Percentiles rank a stretch among this genome's conserved stretches.
These are phyloP conservation scores for Onthophagus taurus DNA, from an alignment of 1,140 invertebrate species.

Conservation along the genomic window DNA sequence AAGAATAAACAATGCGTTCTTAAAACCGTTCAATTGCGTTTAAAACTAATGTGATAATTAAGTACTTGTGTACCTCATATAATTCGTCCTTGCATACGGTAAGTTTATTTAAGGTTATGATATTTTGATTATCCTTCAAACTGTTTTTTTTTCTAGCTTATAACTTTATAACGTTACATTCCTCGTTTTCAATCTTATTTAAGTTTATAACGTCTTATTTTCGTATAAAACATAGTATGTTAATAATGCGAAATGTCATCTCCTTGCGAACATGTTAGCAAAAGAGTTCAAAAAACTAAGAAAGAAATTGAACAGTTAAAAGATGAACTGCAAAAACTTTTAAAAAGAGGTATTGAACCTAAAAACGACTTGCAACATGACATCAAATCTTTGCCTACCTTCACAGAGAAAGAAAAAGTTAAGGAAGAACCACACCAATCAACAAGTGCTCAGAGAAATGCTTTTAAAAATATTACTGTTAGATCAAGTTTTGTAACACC, in stretches of 20 bases:
- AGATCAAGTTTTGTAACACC: constrained; percentile 1
- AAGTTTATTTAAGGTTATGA: background rate
- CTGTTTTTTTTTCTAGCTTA: too few species aligned
- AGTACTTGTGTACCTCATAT: too few species aligned
- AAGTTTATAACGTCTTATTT: too few species aligned
- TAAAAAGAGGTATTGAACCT: constrained; percentile 16
- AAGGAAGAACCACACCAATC: background rate
- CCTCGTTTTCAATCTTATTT: too few species aligned
- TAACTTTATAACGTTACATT: too few species aligned
- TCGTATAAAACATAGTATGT: too few species aligned
- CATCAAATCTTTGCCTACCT: background rate
- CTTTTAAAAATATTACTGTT: background rate
- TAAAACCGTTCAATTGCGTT: too few species aligned
- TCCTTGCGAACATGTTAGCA: constrained; percentile 12
- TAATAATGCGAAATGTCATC: too few species aligned
- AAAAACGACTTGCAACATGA: constrained; percentile 1
- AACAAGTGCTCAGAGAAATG: constrained; percentile 4
- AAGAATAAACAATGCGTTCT: too few species aligned
- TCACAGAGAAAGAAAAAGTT: background rate
- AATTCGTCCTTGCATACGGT: too few species aligned
- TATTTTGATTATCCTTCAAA: too few species aligned
- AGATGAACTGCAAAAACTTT: constrained; percentile 18
- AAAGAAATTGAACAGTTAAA: constrained; percentile 21
- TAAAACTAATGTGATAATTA: too few species aligned
- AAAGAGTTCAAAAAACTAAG: constrained; percentile 16